Conservation (phyloP, 1,140 invertebrate genomes). For the Dermatophagoides farinae region DNA sequence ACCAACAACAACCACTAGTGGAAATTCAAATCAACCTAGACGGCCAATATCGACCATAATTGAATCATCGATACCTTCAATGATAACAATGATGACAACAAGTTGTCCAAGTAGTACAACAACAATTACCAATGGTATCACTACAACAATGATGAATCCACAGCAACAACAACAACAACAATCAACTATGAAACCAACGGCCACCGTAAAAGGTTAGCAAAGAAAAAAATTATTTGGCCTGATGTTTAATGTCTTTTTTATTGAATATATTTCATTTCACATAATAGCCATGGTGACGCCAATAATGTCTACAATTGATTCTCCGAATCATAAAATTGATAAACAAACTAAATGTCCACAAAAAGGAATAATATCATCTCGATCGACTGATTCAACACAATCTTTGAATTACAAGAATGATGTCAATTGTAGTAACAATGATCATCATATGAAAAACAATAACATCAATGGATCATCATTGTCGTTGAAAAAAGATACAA, state of each 20-base stretch:
- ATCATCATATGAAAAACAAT: too few species aligned
- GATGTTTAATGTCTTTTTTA: background rate
- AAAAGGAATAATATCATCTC: background rate
- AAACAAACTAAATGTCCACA: background rate
- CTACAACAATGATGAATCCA: background rate
- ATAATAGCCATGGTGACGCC: conserved; percentile 9
- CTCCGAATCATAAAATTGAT: too few species aligned
- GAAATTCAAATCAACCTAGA: background rate
- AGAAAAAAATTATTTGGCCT: background rate
- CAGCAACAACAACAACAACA: background rate
- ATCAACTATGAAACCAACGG: conserved; percentile 1
- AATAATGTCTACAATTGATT: background rate
- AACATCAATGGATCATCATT: too few species aligned
- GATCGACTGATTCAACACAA: too few species aligned
- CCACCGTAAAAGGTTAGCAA: conserved; percentile 1
- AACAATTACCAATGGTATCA: too few species aligned
- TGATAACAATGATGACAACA: background rate
- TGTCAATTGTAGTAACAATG: too few species aligned
- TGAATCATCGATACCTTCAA: conserved; percentile 1
- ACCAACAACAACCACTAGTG: background rate
- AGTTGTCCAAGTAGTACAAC: too few species aligned
- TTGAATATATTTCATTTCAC: background rate
- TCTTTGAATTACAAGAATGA: too few species aligned
- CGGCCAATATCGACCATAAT: conserved; percentile 9
- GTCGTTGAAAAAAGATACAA: background rate